Percentiles rank a stretch among this genome's conserved stretches.
Conservation (phyloP, 2,888 invertebrate genomes). For the Meiosimyza decipiens region DNA sequence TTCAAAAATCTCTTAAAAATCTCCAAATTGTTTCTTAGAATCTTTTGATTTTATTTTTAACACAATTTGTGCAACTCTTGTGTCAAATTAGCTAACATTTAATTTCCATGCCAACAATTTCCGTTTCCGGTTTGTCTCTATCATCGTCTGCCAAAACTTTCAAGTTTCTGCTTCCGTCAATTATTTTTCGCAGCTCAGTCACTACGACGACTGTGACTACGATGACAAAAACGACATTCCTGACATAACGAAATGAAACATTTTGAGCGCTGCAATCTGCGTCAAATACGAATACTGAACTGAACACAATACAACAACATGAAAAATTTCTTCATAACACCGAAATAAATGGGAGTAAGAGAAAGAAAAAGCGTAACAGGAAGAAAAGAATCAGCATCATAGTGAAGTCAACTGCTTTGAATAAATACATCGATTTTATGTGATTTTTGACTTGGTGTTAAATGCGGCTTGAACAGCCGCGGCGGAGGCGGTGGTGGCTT, state of each 20-base stretch:
- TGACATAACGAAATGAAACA: not conserved
- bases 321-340: not conserved
- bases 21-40: no score
- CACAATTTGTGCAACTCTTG: no score
- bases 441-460: slow-evolving; percentile 9
- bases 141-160: slow-evolving; percentile 6
- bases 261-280: slow-evolving; percentile 5
- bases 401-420: slow-evolving; percentile 6
- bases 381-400: not conserved
- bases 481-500: no score
- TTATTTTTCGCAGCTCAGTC: not conserved
- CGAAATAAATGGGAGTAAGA: not conserved
- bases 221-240: slow-evolving; percentile 2
- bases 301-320: not conserved
- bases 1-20: no score
- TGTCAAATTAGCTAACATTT: no score
- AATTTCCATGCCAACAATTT: slow-evolving; percentile 8
- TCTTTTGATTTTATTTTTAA: no score
- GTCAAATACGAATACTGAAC: no score
- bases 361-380: not conserved
- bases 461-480: slow-evolving; percentile 1
- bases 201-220: not conserved
- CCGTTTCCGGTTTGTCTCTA: slow-evolving; percentile 15
- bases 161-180: slow-evolving; percentile 12
- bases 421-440: slow-evolving; percentile 15